Evolutionary conservation across 1,140 invertebrate genomes (phyloP).

Genomic region (Temnothorax longispinosus): DNA sequence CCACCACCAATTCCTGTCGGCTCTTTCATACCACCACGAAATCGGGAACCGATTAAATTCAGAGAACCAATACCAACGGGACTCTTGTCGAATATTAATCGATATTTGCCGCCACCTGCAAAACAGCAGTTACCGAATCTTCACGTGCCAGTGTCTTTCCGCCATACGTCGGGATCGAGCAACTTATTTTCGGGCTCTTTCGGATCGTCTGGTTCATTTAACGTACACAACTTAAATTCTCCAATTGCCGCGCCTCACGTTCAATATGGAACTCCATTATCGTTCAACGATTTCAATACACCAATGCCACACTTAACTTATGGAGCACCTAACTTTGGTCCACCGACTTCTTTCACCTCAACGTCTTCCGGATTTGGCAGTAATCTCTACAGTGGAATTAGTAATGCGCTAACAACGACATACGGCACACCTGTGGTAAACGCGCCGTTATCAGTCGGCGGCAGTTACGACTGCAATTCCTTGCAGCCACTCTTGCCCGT

Average conservation of each 20-base stretch:
- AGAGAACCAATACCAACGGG: conserved; percentile 90
- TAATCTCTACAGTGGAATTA: conserved; percentile 79
- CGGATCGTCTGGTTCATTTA: conserved; percentile 59
- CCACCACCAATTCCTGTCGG: conserved; percentile 83
- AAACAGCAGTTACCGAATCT: conserved; percentile 79
- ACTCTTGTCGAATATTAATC: conserved; percentile 84
- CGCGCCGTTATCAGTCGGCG: conserved; percentile 53
- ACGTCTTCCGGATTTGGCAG: conserved; percentile 71
- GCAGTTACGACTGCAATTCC: conserved; percentile 74
- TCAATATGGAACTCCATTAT: conserved; percentile 82
- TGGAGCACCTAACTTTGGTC: conserved; percentile 83
- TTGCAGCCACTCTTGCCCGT: conserved; percentile 62
- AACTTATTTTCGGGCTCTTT: conserved; percentile 57
- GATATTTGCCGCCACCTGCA: conserved; percentile 83
- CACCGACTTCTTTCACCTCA: conserved; percentile 74
- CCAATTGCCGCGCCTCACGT: conserved; percentile 81
- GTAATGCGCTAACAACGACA: conserved; percentile 71
- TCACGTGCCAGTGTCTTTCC: conserved; percentile 75
- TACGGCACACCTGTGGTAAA: conserved; percentile 79
- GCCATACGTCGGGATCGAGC: conserved; percentile 42
- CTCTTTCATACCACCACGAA: conserved; percentile 82
- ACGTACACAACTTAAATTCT: conserved; percentile 60
- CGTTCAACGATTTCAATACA: conserved; percentile 81
- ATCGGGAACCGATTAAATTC: conserved; percentile 86
- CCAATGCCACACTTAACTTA: conserved; percentile 81